These are phyloP conservation scores for Morphnarchus princeps DNA, from an alignment of 2,113 vertebrate genomes.

Conservation along the genomic window DNA sequence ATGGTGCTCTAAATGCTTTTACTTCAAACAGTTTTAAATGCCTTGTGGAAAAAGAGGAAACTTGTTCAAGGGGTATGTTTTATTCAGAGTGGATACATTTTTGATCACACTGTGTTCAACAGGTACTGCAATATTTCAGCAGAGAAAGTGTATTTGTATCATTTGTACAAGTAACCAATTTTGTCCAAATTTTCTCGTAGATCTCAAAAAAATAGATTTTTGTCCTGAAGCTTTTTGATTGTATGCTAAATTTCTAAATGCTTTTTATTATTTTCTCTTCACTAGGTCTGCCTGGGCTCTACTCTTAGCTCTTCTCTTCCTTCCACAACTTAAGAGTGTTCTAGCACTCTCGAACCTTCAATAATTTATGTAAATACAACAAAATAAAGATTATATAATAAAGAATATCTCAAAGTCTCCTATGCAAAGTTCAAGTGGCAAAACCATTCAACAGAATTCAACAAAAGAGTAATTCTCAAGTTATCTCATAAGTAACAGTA, in stretches of 20 bases:
- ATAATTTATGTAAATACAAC: not conserved
- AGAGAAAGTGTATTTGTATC: not conserved
- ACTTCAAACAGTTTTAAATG: not conserved
- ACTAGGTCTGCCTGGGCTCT: not conserved
- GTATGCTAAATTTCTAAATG: not conserved
- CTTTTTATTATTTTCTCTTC: not conserved
- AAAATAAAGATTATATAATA: not conserved
- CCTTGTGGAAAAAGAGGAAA: not conserved
- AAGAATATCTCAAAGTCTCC: not conserved
- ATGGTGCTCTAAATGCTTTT: not conserved
- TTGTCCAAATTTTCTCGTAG: not conserved
- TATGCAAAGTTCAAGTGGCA: not conserved
- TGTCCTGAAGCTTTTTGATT: not conserved
- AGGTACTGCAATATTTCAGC: not conserved
- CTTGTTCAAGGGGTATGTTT: not conserved
- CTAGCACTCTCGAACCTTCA: not conserved
- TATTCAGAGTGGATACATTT: not conserved
- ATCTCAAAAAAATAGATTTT: not conserved
- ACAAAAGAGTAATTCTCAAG: not conserved
- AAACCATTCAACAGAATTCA: not conserved
- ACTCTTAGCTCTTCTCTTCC: not conserved
- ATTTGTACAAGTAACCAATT: not conserved
- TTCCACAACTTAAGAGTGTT: not conserved
- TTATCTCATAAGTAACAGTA: not conserved
- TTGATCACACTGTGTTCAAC: not conserved